Conservation (phyloP, 2,113 vertebrate species). For the pig (Sus scrofa) region T2T-Sscrofa CM000819.6:128705001-128705500, state of each 20-base stretch:
- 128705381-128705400: no score
- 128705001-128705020: not conserved
- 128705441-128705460: not conserved
- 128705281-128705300: no score
- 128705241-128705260: no score
- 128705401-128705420: not conserved
- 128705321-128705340: no score
- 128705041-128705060: not conserved
- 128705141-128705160: not conserved
- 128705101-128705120: not conserved
- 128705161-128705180: slow-evolving; percentile 5
- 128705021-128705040: not conserved
- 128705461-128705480: not conserved
- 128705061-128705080: not conserved
- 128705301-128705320: no score
- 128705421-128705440: not conserved
- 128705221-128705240: no score
- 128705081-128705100: not conserved
- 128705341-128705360: no score
- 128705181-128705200: no score
- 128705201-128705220: no score
- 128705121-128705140: not conserved
- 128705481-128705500: not conserved
- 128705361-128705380: no score
- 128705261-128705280: no score